These are phyloP conservation scores for Microdon myrmicae DNA, from an alignment of 2,888 invertebrate genomes.

Conservation along the genomic window DNA sequence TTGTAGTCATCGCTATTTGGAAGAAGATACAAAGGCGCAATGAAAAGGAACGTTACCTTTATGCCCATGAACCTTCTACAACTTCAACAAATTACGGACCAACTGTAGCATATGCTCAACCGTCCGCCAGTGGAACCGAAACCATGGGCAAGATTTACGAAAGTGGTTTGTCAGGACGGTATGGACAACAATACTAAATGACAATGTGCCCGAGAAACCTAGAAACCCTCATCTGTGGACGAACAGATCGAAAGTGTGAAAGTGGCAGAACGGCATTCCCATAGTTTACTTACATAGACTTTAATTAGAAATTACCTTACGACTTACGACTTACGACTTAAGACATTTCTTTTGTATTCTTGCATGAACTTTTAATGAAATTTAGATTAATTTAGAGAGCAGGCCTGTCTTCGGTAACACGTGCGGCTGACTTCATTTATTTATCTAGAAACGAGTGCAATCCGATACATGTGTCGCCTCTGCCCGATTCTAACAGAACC, in stretches of 20 bases:
- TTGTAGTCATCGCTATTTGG: constrained; percentile 89
- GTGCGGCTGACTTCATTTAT: constrained; percentile 37
- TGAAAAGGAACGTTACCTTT: constrained; percentile 62
- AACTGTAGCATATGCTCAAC: constrained; percentile 61
- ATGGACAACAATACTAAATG: constrained; percentile 63
- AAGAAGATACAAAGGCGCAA: constrained; percentile 69
- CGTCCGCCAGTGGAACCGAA: constrained; percentile 72
- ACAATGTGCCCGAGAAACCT: neutral
- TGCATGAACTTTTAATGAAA: constrained; percentile 19
- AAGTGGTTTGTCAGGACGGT: constrained; percentile 79
- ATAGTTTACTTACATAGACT: constrained; percentile 22
- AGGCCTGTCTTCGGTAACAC: too few relatives aligned
- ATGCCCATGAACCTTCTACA: constrained; percentile 59
- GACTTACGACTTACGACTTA: too few relatives aligned
- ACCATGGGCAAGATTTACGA: constrained; percentile 90
- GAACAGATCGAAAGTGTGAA: constrained; percentile 12
- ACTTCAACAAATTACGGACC: constrained; percentile 59
- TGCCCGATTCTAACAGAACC: constrained; percentile 49
- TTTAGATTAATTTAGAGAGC: constrained; percentile 39
- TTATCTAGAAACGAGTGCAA: constrained; percentile 16
- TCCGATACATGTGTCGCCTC: constrained; percentile 22
- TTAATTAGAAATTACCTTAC: constrained; percentile 34
- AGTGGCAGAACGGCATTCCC: constrained; percentile 11
- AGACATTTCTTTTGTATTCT: constrained; percentile 25
- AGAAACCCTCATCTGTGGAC: constrained; percentile 29